phyloP scores from a whole-genome alignment of 1,140 invertebrate species.

The Wasmannia auropunctata region DNA sequence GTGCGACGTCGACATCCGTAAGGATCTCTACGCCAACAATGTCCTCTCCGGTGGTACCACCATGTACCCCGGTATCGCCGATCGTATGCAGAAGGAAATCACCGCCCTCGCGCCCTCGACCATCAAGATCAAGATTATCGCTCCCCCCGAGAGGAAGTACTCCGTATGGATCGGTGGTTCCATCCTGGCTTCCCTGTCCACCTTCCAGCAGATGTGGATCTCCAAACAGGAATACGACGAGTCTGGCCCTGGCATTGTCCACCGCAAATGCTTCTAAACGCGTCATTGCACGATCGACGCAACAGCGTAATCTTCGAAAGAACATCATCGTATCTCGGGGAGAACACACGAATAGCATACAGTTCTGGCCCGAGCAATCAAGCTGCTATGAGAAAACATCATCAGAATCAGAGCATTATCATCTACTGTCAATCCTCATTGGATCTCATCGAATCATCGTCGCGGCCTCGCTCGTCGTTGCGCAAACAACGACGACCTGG shows the following conservation, averaged over 20 bases:
- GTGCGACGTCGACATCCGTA: slow-evolving; percentile 94
- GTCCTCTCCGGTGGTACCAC: slow-evolving; percentile 94
- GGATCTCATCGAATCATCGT: slow-evolving; percentile 66
- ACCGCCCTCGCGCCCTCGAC: slow-evolving; percentile 91
- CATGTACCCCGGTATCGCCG: slow-evolving; percentile 96
- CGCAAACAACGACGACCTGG: neutral
- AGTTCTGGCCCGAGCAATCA: slow-evolving; percentile 20
- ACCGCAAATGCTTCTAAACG: slow-evolving; percentile 94
- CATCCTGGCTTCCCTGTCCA: slow-evolving; percentile 93
- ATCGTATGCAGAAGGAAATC: slow-evolving; percentile 94
- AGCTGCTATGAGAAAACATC: slow-evolving; percentile 57
- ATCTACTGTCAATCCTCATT: slow-evolving; percentile 46
- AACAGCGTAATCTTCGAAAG: slow-evolving; percentile 36
- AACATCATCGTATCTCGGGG: slow-evolving; percentile 15
- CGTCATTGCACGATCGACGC: slow-evolving; percentile 75
- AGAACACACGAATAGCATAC: neutral
- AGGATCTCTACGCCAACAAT: slow-evolving; percentile 90
- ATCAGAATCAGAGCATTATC: slow-evolving; percentile 34
- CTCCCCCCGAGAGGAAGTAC: slow-evolving; percentile 96
- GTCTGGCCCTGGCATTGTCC: slow-evolving; percentile 93
- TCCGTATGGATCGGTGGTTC: slow-evolving; percentile 96
- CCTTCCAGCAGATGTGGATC: slow-evolving; percentile 97
- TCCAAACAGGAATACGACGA: slow-evolving; percentile 95
- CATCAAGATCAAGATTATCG: slow-evolving; percentile 98
- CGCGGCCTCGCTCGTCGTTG: slow-evolving; percentile 20